These are phyloP conservation scores for Denticeps clupeoides DNA, from an alignment of 2,797 vertebrate species.

Conservation along the genomic window DNA sequence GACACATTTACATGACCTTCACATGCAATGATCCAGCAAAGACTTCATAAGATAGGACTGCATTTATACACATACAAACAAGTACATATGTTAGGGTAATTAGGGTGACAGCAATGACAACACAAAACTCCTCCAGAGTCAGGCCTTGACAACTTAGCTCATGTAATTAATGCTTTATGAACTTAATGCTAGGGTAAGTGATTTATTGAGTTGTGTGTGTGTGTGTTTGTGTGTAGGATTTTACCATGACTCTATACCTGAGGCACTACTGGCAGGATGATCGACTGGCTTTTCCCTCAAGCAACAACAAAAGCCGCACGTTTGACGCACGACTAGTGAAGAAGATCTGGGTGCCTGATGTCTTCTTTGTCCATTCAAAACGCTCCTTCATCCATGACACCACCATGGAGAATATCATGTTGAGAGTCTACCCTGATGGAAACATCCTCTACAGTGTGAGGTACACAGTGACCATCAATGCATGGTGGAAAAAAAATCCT, in stretches of 20 bases:
- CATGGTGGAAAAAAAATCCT: too few species aligned
- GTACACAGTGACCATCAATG: too few species aligned
- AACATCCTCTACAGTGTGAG: constrained; percentile 84
- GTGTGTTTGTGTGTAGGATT: constrained; percentile 59
- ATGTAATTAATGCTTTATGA: too few species aligned
- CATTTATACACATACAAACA: too few species aligned
- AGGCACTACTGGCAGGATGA: constrained; percentile 93
- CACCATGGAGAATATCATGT: constrained; percentile 84
- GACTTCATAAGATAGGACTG: too few species aligned
- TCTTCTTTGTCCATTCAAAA: constrained; percentile 89
- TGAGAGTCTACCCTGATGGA: constrained; percentile 74
- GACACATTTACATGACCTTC: too few species aligned
- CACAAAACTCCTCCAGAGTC: too few species aligned
- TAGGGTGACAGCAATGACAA: too few species aligned
- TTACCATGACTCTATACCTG: constrained; percentile 89
- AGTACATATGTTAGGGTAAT: too few species aligned
- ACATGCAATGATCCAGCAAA: too few species aligned
- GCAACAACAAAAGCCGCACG: constrained; percentile 82
- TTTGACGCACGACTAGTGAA: constrained; percentile 81
- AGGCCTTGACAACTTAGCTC: too few species aligned
- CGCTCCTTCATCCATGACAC: constrained; percentile 87
- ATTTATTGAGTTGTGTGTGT: neutral
- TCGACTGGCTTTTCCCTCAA: constrained; percentile 78
- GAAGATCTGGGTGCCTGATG: constrained; percentile 90
- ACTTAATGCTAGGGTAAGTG: too few species aligned